Base-by-base conservation (phyloP, 2,797 vertebrate species). In the Rhinella marina region DNA sequence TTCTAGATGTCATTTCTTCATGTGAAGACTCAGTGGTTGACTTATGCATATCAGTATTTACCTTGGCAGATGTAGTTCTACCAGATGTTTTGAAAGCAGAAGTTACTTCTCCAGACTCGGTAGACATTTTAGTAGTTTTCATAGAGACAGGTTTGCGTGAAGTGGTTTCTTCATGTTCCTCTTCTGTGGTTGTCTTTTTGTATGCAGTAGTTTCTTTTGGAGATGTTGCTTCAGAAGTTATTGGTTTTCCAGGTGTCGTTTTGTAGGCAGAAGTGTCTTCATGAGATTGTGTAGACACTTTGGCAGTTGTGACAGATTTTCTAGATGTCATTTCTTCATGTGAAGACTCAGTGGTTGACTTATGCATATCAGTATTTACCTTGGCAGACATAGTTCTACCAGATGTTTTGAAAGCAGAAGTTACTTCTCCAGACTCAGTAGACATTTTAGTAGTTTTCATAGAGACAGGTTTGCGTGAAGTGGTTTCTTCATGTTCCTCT, bases 381-480 rank as follows among this genome's bases (percentile, higher is more conserved):
- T 81, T 79, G 3, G 52, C 2, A 27, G 76, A 56, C 29, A 7
- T 79, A 1, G 29, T 27, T 5, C 57, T 79, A 8, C 75, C n/a
- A 13, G 78, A 61, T 29, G 54, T 80, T 80, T 27, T 86, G 32
- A 48, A 77, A 8, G 50, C 57, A 86, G 86, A 19, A 27, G 78
- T 81, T 13, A 72, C n/a, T 73, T 27, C 29, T 54, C 32, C 70
- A 82, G 79, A 77, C 56, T 62, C 23, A 7, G 80, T 68, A 56
- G 86, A 64, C 1, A 62, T 5, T 77, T 82, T 87, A 27, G 81
- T 87, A 12, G 86, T 87, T 82, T 87, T 87, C 1, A 72, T 50
- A 9, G 79, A 82, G 19, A 62, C 48, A 11, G 56, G 64, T 61
- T 66, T 66, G 0, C 83, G 68, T 62, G 80, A 66, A 21, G 68